These are phyloP conservation scores for Idaea dimidiata DNA, from an alignment of 2,888 invertebrate genomes.

Conservation along the genomic window DNA sequence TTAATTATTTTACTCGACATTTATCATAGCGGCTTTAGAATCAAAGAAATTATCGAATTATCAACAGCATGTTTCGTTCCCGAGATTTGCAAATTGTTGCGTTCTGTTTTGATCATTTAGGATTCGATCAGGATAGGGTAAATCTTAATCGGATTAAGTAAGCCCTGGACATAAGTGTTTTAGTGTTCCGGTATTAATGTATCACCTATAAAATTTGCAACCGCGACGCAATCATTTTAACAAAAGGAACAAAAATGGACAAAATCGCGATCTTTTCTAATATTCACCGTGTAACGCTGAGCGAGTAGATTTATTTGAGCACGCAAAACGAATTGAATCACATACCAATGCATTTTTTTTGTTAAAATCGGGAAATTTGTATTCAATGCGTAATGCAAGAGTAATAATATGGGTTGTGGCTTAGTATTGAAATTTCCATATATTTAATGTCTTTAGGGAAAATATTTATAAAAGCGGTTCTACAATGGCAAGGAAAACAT, in stretches of 20 bases:
- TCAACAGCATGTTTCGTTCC: conserved; percentile 21
- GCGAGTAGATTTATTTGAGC: conserved; percentile 54
- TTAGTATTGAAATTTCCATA: conserved; percentile 48
- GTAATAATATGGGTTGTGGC: conserved; percentile 72
- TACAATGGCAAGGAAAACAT: no score
- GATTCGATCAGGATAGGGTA: conserved; percentile 30
- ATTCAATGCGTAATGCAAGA: conserved; percentile 63
- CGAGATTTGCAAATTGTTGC: conserved; percentile 19
- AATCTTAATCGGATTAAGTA: conserved; percentile 28
- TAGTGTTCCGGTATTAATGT: conserved; percentile 32
- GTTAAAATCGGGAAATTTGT: conserved; percentile 56
- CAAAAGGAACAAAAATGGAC: conserved; percentile 14
- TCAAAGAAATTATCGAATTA: conserved; percentile 31
- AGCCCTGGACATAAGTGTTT: conserved; percentile 31
- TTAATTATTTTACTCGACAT: conserved; percentile 26
- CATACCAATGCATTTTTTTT: conserved; percentile 62
- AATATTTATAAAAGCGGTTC: no score
- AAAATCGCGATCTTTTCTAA: conserved; percentile 29
- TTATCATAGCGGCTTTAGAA: conserved; percentile 19
- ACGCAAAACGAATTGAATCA: conserved; percentile 62
- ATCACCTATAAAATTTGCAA: conserved; percentile 45
- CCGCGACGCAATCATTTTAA: conserved; percentile 48
- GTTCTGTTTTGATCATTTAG: conserved; percentile 22
- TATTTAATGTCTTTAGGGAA: no score
- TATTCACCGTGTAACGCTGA: conserved; percentile 38